Conservation (phyloP, 2,797 vertebrate genomes). For the Basileuterus tristriatus region DNA sequence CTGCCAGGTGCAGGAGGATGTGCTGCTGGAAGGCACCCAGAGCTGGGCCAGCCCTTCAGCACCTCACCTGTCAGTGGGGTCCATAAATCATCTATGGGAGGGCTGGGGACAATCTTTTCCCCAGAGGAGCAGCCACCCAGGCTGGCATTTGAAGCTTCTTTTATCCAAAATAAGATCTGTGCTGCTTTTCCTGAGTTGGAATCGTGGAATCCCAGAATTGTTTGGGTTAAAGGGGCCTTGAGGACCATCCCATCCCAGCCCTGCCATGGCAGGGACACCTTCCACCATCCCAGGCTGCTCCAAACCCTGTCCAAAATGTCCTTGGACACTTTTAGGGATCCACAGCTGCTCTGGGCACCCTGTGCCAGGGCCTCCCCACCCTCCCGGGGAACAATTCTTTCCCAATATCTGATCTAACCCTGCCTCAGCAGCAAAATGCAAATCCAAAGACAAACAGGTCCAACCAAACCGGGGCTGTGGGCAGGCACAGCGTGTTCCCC, state of each 20-base stretch:
- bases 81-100: accelerated
- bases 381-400: neutral
- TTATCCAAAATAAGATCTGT: accelerated
- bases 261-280: neutral
- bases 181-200: neutral
- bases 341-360: neutral
- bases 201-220: neutral
- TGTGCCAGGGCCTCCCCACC: neutral
- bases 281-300: accelerated
- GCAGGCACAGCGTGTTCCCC: accelerated
- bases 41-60: neutral
- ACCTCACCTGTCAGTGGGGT: accelerated
- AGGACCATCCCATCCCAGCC: accelerated
- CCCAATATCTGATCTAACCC: neutral
- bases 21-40: neutral
- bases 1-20: neutral
- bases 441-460: neutral
- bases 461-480: neutral
- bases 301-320: accelerated
- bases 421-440: neutral
- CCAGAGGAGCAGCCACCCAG: neutral
- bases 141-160: neutral
- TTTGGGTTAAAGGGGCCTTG: neutral
- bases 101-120: neutral
- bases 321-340: neutral